Percentiles rank a stretch among this genome's conserved stretches.
Evolutionary conservation across 1,140 invertebrate genomes (phyloP).

Genomic region (Pseudobourletiella spinata): DNA sequence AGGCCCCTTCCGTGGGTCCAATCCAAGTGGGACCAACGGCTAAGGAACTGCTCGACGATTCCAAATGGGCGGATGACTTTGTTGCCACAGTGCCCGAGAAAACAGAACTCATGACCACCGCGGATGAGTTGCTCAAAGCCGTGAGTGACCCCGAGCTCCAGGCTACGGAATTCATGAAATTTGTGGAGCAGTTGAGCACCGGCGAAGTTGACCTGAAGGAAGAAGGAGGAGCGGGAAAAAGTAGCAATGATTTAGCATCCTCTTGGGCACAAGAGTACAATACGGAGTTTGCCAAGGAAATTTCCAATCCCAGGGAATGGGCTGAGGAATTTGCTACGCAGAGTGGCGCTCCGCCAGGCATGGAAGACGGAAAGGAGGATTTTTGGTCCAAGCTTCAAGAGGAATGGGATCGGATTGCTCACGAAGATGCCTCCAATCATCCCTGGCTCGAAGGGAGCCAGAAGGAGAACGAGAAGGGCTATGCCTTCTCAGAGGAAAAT

Average conservation of each 20-base stretch:
- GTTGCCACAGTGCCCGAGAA: conserved; percentile 1
- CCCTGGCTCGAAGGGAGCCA: conserved; percentile 59
- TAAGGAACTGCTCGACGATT: conserved; percentile 28
- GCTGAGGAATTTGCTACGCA: conserved; percentile 46
- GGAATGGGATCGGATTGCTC: conserved; percentile 63
- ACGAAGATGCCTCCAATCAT: conserved; percentile 42
- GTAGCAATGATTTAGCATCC: background rate
- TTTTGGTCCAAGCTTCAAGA: conserved; percentile 68
- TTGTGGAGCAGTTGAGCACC: conserved; percentile 32
- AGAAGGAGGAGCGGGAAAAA: background rate
- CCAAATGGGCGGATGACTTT: conserved; percentile 26
- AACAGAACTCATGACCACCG: conserved; percentile 24
- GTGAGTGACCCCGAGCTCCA: conserved; percentile 21
- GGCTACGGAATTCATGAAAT: conserved; percentile 33
- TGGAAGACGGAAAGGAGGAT: conserved; percentile 42
- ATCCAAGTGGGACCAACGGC: background rate
- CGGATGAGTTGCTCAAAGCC: conserved; percentile 22
- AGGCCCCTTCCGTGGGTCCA: background rate
- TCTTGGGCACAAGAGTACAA: conserved; percentile 16
- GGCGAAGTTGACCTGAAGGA: conserved; percentile 7
- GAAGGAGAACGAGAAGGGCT: conserved; percentile 48
- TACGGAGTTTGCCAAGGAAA: background rate
- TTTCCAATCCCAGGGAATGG: conserved; percentile 44
- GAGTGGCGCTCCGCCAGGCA: conserved; percentile 37
- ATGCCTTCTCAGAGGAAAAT: conserved; percentile 14